phyloP scores from a whole-genome alignment of 2,797 vertebrate species.

The Urocyon cinereoargenteus region DNA sequence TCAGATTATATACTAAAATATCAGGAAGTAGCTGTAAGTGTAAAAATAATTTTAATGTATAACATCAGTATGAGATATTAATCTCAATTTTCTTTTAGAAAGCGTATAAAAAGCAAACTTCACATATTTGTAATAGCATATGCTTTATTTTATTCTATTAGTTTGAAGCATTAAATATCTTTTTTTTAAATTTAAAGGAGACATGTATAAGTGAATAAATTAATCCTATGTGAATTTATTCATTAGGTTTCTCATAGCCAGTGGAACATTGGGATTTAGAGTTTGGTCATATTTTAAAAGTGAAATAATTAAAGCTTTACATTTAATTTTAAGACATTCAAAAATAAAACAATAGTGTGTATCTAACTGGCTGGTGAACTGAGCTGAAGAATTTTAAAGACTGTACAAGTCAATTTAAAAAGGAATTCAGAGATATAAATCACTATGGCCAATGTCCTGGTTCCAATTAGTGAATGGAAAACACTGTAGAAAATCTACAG shows the following conservation, averaged over 20 bases:
- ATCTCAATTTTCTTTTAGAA: background rate
- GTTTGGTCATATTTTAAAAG: background rate
- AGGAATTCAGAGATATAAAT: slow-evolving; percentile 37
- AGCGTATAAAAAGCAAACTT: background rate
- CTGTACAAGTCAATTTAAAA: background rate
- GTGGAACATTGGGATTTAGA: background rate
- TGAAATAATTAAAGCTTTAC: background rate
- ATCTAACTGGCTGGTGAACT: background rate
- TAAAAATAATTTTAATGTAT: background rate
- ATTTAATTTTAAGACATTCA: slow-evolving; percentile 9
- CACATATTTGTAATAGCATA: background rate
- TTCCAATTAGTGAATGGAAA: slow-evolving; percentile 53
- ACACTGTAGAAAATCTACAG: background rate
- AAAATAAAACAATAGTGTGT: background rate
- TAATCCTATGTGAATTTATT: slow-evolving; percentile 1
- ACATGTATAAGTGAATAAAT: background rate
- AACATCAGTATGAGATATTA: background rate
- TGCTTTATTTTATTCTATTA: background rate
- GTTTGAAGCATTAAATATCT: background rate
- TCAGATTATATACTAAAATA: slow-evolving; percentile 33
- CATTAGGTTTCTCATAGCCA: background rate
- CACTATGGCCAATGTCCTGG: background rate
- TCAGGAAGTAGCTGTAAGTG: background rate
- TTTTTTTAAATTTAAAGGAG: slow-evolving; percentile 25
- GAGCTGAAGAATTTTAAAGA: slow-evolving; percentile 12